Conservation (phyloP, 2,113 vertebrate species). For the Oreochromis niloticus region DNA sequence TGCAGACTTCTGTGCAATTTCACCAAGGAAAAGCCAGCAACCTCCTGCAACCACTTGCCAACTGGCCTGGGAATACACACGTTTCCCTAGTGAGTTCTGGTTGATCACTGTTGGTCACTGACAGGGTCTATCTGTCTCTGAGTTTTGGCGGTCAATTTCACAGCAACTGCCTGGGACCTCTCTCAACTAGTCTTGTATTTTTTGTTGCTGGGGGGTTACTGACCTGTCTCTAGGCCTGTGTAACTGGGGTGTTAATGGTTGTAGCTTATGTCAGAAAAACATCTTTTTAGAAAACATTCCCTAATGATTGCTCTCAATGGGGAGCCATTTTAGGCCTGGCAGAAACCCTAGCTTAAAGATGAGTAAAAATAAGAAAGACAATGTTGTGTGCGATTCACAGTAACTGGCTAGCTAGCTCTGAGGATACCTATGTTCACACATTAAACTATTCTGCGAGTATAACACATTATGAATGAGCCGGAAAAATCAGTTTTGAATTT, state of each 20-base stretch:
- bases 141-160: not conserved
- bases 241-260: not conserved
- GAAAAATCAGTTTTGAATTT: not conserved
- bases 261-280: not conserved
- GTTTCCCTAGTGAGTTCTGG: not conserved
- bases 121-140: not conserved
- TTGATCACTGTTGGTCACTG: not conserved
- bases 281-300: not conserved
- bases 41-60: not conserved
- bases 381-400: not conserved
- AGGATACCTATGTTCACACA: not conserved
- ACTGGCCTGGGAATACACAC: not conserved
- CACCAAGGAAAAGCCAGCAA: not conserved
- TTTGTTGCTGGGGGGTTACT: not conserved
- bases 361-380: not conserved
- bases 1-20: not conserved
- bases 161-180: not conserved
- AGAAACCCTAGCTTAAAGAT: not conserved
- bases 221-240: not conserved
- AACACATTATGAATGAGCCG: not conserved
- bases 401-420: not conserved
- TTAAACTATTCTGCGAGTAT: not conserved
- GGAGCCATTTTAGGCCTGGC: not conserved
- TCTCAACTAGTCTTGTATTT: not conserved
- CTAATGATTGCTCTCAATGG: not conserved